Conservation (phyloP, 2,113 vertebrate species). For the Melanerpes aurifrons region DNA sequence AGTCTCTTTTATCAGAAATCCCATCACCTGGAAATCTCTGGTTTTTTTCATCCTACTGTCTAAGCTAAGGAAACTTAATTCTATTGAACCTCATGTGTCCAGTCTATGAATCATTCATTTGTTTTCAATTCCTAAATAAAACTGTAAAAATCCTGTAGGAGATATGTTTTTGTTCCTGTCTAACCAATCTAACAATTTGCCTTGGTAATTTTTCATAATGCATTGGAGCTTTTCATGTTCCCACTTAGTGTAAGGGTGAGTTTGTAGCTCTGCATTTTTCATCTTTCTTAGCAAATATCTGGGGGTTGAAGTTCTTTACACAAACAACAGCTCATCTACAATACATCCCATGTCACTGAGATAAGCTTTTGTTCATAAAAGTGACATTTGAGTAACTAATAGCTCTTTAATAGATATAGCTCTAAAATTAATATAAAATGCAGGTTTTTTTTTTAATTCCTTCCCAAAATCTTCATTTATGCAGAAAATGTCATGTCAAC, state of each 20-base stretch:
- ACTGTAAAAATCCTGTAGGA: not conserved
- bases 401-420: constrained; percentile 28
- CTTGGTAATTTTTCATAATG: constrained; percentile 1
- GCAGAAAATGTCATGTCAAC: constrained; percentile 54
- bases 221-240: not conserved
- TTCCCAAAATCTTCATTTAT: constrained; percentile 16
- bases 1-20: not conserved
- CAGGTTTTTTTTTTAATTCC: not conserved
- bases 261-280: not conserved
- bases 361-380: constrained; percentile 38
- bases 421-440: constrained; percentile 35
- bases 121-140: not conserved
- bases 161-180: not conserved
- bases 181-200: not conserved
- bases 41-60: not conserved
- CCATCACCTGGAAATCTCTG: not conserved
- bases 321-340: constrained; percentile 49
- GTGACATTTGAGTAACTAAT: constrained; percentile 48
- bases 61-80: not conserved
- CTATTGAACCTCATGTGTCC: not conserved
- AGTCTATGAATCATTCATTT: not conserved
- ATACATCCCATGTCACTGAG: constrained; percentile 1
- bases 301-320: not conserved
- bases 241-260: not conserved
- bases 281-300: constrained; percentile 4